Conservation (phyloP, 2,113 vertebrate genomes). For the Campylomormyrus numenius region DNA sequence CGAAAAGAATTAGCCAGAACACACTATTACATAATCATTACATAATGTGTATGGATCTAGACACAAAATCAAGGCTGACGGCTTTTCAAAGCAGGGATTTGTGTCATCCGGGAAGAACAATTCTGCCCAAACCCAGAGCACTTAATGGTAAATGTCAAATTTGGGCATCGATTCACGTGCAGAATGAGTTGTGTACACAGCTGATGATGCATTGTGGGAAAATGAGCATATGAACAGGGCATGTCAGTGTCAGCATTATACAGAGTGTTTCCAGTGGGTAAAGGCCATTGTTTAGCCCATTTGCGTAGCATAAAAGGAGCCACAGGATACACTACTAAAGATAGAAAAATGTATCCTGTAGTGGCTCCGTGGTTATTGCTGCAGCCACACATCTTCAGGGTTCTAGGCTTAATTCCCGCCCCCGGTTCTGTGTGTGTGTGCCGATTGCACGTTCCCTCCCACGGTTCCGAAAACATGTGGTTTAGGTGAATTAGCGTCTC, state of each 20-base stretch:
- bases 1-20: not conserved
- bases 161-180: not conserved
- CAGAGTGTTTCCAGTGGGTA: not conserved
- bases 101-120: not conserved
- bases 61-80: not conserved
- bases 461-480: not conserved
- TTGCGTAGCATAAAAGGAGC: not conserved
- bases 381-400: not conserved
- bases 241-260: not conserved
- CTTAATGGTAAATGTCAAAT: not conserved
- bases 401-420: not conserved
- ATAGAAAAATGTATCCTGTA: not conserved
- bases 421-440: not conserved
- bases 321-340: not conserved
- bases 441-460: not conserved
- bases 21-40: not conserved
- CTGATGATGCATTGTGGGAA: not conserved
- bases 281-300: not conserved
- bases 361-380: not conserved
- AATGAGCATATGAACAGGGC: not conserved
- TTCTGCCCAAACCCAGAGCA: not conserved
- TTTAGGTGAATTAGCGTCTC: slow-evolving; percentile 1
- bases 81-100: not conserved
- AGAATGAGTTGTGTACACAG: not conserved
- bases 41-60: not conserved